These are phyloP conservation scores for Criorhina ranunculi DNA, from an alignment of 2,888 invertebrate species.

Conservation along the genomic window DNA sequence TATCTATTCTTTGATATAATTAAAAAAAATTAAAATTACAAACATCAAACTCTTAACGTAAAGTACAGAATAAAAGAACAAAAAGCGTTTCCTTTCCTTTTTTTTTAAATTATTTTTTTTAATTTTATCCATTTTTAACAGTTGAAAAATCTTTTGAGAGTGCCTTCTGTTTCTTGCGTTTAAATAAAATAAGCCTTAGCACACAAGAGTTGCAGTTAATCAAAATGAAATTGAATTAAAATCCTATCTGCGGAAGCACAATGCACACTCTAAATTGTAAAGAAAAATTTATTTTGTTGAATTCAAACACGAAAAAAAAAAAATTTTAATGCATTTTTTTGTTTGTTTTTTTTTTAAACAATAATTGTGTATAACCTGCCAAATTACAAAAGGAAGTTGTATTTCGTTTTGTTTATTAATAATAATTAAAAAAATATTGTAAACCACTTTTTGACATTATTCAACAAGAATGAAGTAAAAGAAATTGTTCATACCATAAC, in stretches of 20 bases:
- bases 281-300: constrained; percentile 25
- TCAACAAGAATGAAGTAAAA: constrained; percentile 36
- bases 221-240: constrained; percentile 26
- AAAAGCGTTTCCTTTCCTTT: constrained; percentile 38
- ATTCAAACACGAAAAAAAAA: constrained; percentile 5
- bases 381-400: constrained; percentile 25
- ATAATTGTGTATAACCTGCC: constrained; percentile 33
- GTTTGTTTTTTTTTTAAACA: constrained; percentile 10
- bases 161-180: constrained; percentile 39
- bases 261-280: constrained; percentile 17
- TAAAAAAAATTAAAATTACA: constrained; percentile 48
- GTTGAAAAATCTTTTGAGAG: constrained; percentile 1
- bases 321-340: constrained; percentile 42
- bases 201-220: constrained; percentile 61
- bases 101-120: constrained; percentile 24
- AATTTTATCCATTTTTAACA: constrained; percentile 2
- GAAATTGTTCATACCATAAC: constrained; percentile 33
- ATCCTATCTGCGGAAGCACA: constrained; percentile 42
- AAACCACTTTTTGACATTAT: constrained; percentile 41
- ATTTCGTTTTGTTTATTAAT: constrained; percentile 19
- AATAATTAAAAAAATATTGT: constrained; percentile 20
- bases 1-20: constrained; percentile 64
- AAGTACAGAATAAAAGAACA: constrained; percentile 76
- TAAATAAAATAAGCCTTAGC: constrained; percentile 59
- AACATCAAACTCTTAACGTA: constrained; percentile 61